These are phyloP conservation scores for Zaprionus tsacasi DNA, from an alignment of 1,140 invertebrate genomes.

Conservation along the genomic window DNA sequence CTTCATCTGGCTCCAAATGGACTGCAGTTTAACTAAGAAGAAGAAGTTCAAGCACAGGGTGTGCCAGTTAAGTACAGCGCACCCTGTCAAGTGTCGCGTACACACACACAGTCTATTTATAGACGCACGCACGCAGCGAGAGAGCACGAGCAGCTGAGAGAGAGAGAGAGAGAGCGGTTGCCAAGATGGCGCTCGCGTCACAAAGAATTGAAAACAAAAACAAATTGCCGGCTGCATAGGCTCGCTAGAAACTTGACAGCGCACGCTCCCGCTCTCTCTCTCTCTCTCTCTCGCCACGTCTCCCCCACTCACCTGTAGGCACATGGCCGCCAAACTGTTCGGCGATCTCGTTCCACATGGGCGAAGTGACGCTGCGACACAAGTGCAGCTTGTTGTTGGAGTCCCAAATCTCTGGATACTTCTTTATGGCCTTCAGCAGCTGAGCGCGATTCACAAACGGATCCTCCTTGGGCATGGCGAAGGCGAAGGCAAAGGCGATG, in stretches of 20 bases:
- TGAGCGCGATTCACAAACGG: conserved; percentile 81
- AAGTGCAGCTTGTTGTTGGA: conserved; percentile 82
- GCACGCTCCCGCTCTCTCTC: background rate
- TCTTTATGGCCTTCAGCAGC: conserved; percentile 80
- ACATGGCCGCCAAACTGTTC: conserved; percentile 82
- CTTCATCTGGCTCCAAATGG: conserved; percentile 83
- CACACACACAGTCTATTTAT: conserved; percentile 33
- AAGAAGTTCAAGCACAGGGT: background rate
- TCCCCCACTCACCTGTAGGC: conserved; percentile 72
- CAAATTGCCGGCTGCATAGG: conserved; percentile 27
- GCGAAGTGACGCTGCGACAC: conserved; percentile 81
- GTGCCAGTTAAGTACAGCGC: conserved; percentile 1
- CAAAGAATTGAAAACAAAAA: conserved; percentile 30
- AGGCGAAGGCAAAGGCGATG: too few species aligned
- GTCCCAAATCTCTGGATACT: conserved; percentile 82
- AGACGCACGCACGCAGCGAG: conserved; percentile 22
- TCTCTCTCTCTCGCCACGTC: conserved; percentile 1
- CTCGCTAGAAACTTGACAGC: conserved; percentile 16
- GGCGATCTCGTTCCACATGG: conserved; percentile 83
- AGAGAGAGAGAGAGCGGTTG: conserved; percentile 17
- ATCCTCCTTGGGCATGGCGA: conserved; percentile 77
- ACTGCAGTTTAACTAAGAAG: conserved; percentile 74
- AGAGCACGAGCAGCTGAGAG: conserved; percentile 3
- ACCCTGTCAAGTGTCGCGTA: conserved; percentile 22
- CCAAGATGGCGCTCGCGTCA: conserved; percentile 6